phyloP scores from a whole-genome alignment of 2,113 vertebrate genomes.

The Thalassarche chlororhynchos region DNA sequence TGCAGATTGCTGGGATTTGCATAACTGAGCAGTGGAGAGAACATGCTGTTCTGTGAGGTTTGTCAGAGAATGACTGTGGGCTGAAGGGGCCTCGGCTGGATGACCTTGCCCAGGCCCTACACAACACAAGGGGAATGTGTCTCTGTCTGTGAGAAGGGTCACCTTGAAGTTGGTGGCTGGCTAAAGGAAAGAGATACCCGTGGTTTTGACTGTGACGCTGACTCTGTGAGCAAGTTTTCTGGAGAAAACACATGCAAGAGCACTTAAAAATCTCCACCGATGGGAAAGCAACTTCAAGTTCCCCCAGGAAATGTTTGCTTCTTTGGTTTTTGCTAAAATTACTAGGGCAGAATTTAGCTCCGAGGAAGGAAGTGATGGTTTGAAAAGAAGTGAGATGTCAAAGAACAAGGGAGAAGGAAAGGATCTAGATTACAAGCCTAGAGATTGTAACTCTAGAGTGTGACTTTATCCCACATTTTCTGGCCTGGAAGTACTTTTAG shows the following conservation, averaged over 20 bases:
- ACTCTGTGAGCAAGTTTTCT: neutral
- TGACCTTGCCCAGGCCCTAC: neutral
- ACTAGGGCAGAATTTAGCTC: conserved; percentile 48
- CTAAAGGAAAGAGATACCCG: neutral
- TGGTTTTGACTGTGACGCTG: neutral
- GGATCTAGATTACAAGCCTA: neutral
- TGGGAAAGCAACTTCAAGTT: neutral
- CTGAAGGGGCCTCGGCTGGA: neutral
- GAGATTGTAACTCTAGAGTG: neutral
- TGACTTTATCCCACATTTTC: neutral
- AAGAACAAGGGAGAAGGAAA: neutral
- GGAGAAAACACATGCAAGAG: neutral
- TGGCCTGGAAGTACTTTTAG: neutral
- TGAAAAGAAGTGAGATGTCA: conserved; percentile 20
- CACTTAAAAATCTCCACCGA: neutral
- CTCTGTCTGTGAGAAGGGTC: neutral
- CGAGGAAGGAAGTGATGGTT: neutral
- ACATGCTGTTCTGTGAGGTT: neutral
- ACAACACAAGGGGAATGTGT: accelerated
- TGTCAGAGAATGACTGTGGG: neutral
- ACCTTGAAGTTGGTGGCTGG: neutral
- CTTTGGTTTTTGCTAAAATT: conserved; percentile 26
- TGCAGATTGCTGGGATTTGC: conserved; percentile 14
- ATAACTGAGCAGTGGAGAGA: neutral
- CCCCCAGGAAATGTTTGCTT: neutral